Evolutionary conservation across 2,113 vertebrate species (phyloP), one percentile per base, ranked within the genome.

Genomic region (Hydrolagus affinis): DNA sequence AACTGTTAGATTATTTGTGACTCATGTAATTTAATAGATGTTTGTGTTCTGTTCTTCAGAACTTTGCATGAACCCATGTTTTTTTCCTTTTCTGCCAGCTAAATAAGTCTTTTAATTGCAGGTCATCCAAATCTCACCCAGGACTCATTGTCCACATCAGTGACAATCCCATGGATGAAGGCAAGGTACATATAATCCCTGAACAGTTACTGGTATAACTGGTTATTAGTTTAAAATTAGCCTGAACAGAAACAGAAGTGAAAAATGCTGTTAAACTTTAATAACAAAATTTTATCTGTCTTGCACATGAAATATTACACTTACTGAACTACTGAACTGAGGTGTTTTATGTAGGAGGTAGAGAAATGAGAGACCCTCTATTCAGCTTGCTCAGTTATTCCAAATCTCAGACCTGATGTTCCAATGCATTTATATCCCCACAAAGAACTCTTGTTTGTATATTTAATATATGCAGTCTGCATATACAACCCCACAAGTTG

Each of bases 101-200:
- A 85, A 85, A 57, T 85, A 12, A 32, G 21, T 66, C 17, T 71
- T 85, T 71, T 85, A 28, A 71, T 78, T 87, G 87, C 88, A 99
- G 98, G 91, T 99, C 98, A 60, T 98, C 98, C 89, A 99, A 99
- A 92, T 94, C 97, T 91, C 98, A 99, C 88, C 98, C 98, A 86
- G 98, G 97, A 90, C 96, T 97, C 88, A 93, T 99, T 87, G 98
- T 99, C 85, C 98, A 99, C 91, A 99, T 99, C 90, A 99, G 97
- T 91, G 98, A 99, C 93, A 99, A 99, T 94, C 98, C 98, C 87
- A 98, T 98, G 96, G 98, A 99, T 91, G 98, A 99, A 90, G 97
- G 97, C 89, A 99, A 99, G 96, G 98, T 99, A 95, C 21, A 89
- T 64, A 19, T 75, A 62, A 66, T 28, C 44, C 44, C 6, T 44